A percentile compares a stretch with the other conserved stretches of the same genome.
phyloP scores from a whole-genome alignment of 2,113 vertebrate species.

The Copsychus sechellarum region DNA sequence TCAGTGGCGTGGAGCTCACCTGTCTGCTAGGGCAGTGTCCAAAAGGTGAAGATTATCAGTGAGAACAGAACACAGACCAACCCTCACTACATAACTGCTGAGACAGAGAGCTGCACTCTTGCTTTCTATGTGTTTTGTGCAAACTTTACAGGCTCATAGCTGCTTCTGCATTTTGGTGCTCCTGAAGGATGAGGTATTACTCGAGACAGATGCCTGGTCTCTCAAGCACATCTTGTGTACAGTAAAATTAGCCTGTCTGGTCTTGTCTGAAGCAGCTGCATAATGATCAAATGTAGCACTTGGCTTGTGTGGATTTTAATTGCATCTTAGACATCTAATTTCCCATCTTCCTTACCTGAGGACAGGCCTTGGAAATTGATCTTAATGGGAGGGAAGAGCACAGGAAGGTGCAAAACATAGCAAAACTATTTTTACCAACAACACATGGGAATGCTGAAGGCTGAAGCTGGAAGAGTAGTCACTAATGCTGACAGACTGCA shows the following conservation, averaged over 20 bases:
- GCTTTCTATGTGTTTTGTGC: neutral
- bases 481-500: neutral
- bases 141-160: neutral
- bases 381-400: neutral
- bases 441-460: neutral
- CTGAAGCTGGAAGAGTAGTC: neutral
- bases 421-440: neutral
- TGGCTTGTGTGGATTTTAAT: neutral
- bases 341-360: neutral
- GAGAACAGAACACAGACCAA: neutral
- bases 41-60: neutral
- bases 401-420: neutral
- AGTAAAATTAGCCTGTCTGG: neutral
- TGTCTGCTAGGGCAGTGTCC: accelerated
- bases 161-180: neutral
- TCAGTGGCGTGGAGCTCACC: neutral
- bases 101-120: neutral
- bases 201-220: neutral
- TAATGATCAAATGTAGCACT: neutral
- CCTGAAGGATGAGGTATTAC: neutral
- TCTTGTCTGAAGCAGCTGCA: neutral
- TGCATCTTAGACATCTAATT: neutral
- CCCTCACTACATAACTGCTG: accelerated
- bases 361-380: neutral
- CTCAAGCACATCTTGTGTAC: neutral